These are phyloP conservation scores for Triplophysa tibetana DNA, from an alignment of 2,113 vertebrate species.

Conservation along the genomic window DNA sequence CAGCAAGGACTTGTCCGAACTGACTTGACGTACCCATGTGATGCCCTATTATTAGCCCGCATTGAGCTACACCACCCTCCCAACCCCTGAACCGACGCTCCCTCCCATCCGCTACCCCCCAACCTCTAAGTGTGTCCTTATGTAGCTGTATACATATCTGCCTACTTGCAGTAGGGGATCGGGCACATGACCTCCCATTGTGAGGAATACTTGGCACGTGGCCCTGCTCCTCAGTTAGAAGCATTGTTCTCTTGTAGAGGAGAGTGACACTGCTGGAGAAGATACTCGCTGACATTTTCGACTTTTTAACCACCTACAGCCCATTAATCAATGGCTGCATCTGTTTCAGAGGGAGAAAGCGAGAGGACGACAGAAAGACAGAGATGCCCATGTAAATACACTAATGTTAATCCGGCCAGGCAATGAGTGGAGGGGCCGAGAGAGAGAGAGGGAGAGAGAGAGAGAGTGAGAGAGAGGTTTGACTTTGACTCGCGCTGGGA, in stretches of 20 bases:
- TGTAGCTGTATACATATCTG: slow-evolving; percentile 66
- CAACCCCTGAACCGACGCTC: slow-evolving; percentile 53
- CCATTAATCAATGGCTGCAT: slow-evolving; percentile 82
- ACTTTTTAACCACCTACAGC: slow-evolving; percentile 76
- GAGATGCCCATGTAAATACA: slow-evolving; percentile 76
- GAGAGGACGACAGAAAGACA: slow-evolving; percentile 38
- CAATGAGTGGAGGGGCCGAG: slow-evolving; percentile 63
- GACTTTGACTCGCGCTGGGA: slow-evolving; percentile 60
- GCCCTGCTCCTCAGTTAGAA: slow-evolving; percentile 72
- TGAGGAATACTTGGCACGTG: slow-evolving; percentile 80
- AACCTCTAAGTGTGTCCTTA: slow-evolving; percentile 38
- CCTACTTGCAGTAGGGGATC: slow-evolving; percentile 75
- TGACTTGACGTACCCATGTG: slow-evolving; percentile 75
- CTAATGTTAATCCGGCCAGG: slow-evolving; percentile 73
- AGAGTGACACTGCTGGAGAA: slow-evolving; percentile 74
- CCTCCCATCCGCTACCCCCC: slow-evolving; percentile 56
- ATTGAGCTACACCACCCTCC: slow-evolving; percentile 57
- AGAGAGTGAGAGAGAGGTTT: slow-evolving; percentile 51
- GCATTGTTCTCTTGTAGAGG: slow-evolving; percentile 76
- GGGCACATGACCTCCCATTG: slow-evolving; percentile 78
- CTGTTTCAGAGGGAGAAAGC: slow-evolving; percentile 69
- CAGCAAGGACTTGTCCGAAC: slow-evolving; percentile 78
- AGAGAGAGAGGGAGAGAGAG: slow-evolving; percentile 18
- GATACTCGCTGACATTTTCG: slow-evolving; percentile 82
- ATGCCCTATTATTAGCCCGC: slow-evolving; percentile 79